Percentiles rank a stretch among this genome's conserved stretches.
Evolutionary conservation across 2,888 invertebrate species (phyloP).

Genomic region (Lymantria monacha): DNA sequence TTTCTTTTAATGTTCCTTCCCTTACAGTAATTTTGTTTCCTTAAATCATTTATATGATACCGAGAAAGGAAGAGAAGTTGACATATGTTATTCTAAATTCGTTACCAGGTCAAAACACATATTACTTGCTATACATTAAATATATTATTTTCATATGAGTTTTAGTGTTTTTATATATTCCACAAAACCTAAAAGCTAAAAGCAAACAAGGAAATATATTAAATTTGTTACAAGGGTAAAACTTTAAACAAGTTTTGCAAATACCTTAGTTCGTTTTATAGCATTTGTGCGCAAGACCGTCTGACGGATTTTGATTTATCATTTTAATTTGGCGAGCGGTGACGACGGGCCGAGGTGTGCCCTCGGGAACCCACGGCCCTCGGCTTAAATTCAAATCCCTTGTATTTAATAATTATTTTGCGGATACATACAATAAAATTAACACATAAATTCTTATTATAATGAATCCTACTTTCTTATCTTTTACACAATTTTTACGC

Average conservation of each 20-base stretch:
- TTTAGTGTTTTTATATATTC: constrained; percentile 5
- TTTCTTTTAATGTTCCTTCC: too few relatives aligned
- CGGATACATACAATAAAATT: constrained; percentile 49
- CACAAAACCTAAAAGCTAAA: constrained; percentile 12
- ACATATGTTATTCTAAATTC: too few relatives aligned
- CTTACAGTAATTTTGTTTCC: too few relatives aligned
- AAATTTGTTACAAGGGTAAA: constrained; percentile 29
- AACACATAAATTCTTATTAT: constrained; percentile 33
- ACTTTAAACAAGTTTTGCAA: constrained; percentile 38
- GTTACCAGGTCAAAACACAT: too few relatives aligned
- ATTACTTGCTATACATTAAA: too few relatives aligned
- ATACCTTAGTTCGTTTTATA: constrained; percentile 38
- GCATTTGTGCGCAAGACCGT: constrained; percentile 40
- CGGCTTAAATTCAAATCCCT: constrained; percentile 63
- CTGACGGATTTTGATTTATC: constrained; percentile 78
- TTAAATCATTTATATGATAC: too few relatives aligned
- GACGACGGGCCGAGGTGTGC: constrained; percentile 59
- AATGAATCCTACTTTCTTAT: constrained; percentile 19
- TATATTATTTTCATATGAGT: constrained; percentile 3
- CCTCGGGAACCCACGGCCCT: constrained; percentile 54
- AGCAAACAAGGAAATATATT: constrained; percentile 30
- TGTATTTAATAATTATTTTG: constrained; percentile 64
- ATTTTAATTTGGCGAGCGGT: constrained; percentile 75
- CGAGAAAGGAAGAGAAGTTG: too few relatives aligned
- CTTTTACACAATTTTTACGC: constrained; percentile 11